Conservation (phyloP, 2,113 vertebrate genomes). For the Fulmarus glacialis region DNA sequence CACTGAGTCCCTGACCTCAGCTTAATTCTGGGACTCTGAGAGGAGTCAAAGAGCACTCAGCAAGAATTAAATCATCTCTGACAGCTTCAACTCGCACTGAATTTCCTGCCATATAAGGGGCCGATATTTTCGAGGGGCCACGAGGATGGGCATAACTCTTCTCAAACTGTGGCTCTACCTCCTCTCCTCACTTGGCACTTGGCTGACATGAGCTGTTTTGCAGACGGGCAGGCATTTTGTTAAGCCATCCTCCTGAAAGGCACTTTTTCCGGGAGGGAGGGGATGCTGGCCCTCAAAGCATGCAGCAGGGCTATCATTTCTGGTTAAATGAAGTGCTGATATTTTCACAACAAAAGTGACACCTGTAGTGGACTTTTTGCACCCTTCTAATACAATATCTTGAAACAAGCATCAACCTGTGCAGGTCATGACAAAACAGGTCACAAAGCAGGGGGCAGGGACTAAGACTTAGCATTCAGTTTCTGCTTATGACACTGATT, state of each 20-base stretch:
- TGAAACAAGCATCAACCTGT: neutral
- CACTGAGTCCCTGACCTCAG: neutral
- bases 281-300: no score
- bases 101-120: slow-evolving; percentile 27
- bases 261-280: neutral
- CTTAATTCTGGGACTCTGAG: slow-evolving; percentile 1
- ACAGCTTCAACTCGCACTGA: neutral
- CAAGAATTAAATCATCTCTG: slow-evolving; percentile 10
- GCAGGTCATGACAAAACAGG: neutral
- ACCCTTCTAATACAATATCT: neutral
- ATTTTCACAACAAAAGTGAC: neutral
- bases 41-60: slow-evolving; percentile 26
- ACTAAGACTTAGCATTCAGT: neutral
- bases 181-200: neutral
- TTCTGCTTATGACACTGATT: neutral
- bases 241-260: neutral
- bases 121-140: neutral
- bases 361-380: neutral
- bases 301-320: neutral
- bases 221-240: neutral
- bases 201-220: neutral
- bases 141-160: neutral
- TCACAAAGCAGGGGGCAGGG: neutral
- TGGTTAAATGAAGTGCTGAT: neutral
- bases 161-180: neutral